Base-by-base conservation (phyloP, 2,797 vertebrate genomes). In the Chrosomus eos region DNA sequence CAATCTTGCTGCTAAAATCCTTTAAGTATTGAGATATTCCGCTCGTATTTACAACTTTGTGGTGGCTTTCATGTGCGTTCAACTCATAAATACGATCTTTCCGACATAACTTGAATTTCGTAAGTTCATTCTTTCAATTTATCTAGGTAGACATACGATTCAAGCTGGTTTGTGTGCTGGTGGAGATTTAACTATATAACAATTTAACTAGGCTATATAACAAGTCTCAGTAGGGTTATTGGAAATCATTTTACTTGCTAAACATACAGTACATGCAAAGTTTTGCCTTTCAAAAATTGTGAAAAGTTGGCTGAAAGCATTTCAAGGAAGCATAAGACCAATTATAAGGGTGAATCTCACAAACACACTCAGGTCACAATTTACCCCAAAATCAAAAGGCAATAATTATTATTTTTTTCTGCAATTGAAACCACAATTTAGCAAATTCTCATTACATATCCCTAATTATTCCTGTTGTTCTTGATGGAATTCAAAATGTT, bases 161-260 rank as follows among this genome's bases (percentile, higher is more conserved):
- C 4, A 14, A 45, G 16, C 55, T 60, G 77, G 76, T 68, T 81
- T n/a, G 31, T n/a, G 26, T 72, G 85, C 80, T 82, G 73, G 85
- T 86, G 40, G 18, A 80, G 6, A 66, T 36, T 48, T 5, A 38
- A 31, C 21, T 53, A 19, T 36, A 48, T 71, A 8, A 26, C 23
- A 55, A 72, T n/a, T n/a, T n/a, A n/a, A n/a, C n/a, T n/a, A n/a
- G n/a, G n/a, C 21, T 53, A 19, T 36, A 48, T 71, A 8, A 26
- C 23, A 55, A 72, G 21, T 13, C 33, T 43, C 53, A 23, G 31
- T 5, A 5, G 7, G 31, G n/a, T 13, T 18, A 16, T 1, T 78
- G 64, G 7, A 51, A 36, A 33, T 58, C 1, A 13, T 13, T 73
- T n/a, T n/a, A 51, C 28, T 40, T n/a, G 77, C 26, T 75, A 21